Evolutionary conservation across 2,113 vertebrate genomes (phyloP).

Genomic region (Tapirus terrestris): DNA sequence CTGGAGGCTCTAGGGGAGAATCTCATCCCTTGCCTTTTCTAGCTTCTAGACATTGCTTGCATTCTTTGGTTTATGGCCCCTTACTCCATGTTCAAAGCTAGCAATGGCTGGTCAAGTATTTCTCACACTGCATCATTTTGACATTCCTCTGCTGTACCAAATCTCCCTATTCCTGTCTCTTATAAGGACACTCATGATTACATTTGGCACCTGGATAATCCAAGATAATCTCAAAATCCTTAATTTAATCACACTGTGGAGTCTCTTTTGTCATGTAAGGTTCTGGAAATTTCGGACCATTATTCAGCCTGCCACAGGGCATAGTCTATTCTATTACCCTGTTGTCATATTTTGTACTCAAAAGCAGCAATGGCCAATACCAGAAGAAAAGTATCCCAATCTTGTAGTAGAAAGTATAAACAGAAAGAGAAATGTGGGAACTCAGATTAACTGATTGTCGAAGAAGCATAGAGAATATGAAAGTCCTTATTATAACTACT

Average conservation of each 20-base stretch:
- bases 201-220: neutral
- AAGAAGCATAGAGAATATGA: neutral
- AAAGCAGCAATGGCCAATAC: neutral
- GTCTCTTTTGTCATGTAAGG: neutral
- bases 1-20: neutral
- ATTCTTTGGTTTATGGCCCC: neutral
- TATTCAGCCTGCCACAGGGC: neutral
- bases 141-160: neutral
- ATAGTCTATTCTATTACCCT: neutral
- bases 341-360: neutral
- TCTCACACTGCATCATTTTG: neutral
- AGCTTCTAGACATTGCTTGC: neutral
- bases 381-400: neutral
- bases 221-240: neutral
- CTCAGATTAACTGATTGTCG: neutral
- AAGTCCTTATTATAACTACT: neutral
- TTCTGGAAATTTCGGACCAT: neutral
- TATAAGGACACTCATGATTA: neutral
- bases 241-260: neutral
- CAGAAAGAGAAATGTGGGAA: neutral
- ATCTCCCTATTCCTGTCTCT: neutral
- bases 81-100: neutral
- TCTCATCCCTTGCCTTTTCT: neutral
- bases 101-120: neutral
- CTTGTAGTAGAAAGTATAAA: neutral